Evolutionary conservation across 2,888 invertebrate genomes (phyloP).

Genomic region (Hydraecia micacea): DNA sequence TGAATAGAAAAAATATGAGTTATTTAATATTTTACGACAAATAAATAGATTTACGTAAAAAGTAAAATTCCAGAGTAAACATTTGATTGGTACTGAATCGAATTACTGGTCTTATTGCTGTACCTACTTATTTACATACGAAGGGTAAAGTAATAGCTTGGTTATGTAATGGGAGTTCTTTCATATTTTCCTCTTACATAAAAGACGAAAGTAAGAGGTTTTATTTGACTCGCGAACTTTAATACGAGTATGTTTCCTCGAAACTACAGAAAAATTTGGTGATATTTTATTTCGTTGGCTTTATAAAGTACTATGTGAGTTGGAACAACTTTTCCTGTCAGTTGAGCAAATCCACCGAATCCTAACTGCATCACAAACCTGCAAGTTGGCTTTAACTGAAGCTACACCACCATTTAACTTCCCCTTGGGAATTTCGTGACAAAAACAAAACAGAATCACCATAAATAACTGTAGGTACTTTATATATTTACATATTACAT

Average conservation of each 20-base stretch:
- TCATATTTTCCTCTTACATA: conserved; percentile 8
- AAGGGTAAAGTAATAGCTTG: conserved; percentile 7
- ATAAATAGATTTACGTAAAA: not conserved
- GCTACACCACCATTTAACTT: conserved; percentile 67
- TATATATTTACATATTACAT: conserved; percentile 63
- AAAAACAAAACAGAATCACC: conserved; percentile 65
- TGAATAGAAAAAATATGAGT: conserved; percentile 20
- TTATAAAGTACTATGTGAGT: conserved; percentile 54
- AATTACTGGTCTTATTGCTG: conserved; percentile 12
- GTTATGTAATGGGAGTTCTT: conserved; percentile 27
- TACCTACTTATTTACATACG: not conserved
- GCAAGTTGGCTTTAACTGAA: conserved; percentile 70
- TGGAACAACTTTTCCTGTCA: conserved; percentile 67
- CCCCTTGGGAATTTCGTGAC: conserved; percentile 54
- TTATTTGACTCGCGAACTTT: conserved; percentile 46
- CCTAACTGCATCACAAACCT: conserved; percentile 70
- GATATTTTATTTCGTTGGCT: conserved; percentile 53
- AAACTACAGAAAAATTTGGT: conserved; percentile 26
- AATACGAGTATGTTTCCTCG: conserved; percentile 30
- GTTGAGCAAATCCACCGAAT: conserved; percentile 70
- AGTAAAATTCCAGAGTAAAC: not conserved
- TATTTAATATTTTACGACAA: not conserved
- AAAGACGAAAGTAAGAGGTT: conserved; percentile 27
- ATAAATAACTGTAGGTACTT: conserved; percentile 62
- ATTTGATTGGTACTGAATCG: conserved; percentile 16